Evolutionary conservation across 2,888 invertebrate genomes (phyloP), one percentile per base, ranked within the genome.

Genomic region (Drosophila heteroneura): DNA sequence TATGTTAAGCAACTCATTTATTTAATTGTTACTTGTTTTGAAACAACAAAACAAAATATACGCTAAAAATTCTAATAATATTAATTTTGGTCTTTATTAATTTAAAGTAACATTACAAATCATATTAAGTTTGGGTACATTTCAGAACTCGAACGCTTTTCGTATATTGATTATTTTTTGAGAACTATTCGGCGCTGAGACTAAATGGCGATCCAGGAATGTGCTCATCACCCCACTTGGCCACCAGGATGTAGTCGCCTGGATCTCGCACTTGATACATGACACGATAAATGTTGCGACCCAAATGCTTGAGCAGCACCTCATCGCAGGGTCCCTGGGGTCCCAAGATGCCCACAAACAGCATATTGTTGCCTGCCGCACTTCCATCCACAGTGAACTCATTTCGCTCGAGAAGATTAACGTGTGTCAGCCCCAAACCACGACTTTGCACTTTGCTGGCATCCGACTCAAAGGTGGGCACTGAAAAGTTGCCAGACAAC

Each of bases 311-410:
- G 75, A 99, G 96, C 90, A 96, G 96, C 30, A 99, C 97, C 93
- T 99, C 99, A 80, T 99, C 99, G 92, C 98, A 98, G 0, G 99
- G 99, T 70, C 99, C 99, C 92, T 97, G 97, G 4, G 99, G 98
- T 32, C 99, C 99, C 92, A 98, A 96, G 79, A 99, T 96, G 57
- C 98, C 99, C 41, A 99, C 98, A 94, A 97, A 98, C 41, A 99
- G 94, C 91, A 99, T 97, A 93, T 99, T 99, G 91, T 96, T 97
- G 62, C 99, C 99, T 28, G 93, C 93, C 14, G 79, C 79, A 5
- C 93, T 92, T 35, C 88, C 92, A 69, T 93, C 93, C 44, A 93
- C 91, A 3, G 89, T 91, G 64, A 93, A 93, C 74, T 93, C 93
- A 64, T 93, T 93, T n/a, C 89, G 90, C 60, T 90, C 92, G 65